A percentile compares a stretch with the other conserved stretches of the same genome.
Evolutionary conservation across 2,888 invertebrate genomes (phyloP).

Genomic region (Amblyjoppa fuscipennis): DNA sequence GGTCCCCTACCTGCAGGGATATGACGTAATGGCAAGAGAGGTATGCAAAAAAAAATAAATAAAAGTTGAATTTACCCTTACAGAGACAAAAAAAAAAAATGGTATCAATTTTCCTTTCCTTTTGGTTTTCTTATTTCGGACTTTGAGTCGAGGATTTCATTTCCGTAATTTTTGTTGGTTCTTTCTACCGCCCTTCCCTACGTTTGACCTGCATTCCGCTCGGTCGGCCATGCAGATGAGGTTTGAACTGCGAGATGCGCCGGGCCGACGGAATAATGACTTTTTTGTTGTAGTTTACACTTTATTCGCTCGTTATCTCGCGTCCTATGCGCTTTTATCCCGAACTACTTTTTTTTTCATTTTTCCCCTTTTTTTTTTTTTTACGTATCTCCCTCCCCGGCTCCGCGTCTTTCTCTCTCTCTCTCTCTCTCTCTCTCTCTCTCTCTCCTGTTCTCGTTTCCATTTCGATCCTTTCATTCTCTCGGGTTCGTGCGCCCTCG

Average conservation of each 20-base stretch:
- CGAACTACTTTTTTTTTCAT: slow-evolving; percentile 43
- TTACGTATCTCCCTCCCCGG: neutral
- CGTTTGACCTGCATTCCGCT: slow-evolving; percentile 66
- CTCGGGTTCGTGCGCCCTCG: slow-evolving; percentile 49
- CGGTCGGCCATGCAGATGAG: slow-evolving; percentile 12
- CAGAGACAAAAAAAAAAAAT: neutral
- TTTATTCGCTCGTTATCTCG: slow-evolving; percentile 56
- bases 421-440: neutral
- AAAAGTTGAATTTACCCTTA: neutral
- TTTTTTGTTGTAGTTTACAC: slow-evolving; percentile 40
- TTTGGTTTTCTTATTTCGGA: slow-evolving; percentile 21
- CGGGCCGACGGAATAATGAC: neutral
- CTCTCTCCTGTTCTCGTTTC: slow-evolving; percentile 39
- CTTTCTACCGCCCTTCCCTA: slow-evolving; percentile 59
- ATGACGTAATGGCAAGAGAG: slow-evolving; percentile 87
- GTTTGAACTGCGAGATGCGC: neutral
- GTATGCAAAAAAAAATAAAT: slow-evolving; percentile 75
- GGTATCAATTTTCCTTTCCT: neutral
- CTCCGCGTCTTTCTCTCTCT: neutral
- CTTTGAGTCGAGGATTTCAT: neutral
- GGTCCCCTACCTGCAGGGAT: slow-evolving; percentile 84
- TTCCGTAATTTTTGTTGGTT: neutral
- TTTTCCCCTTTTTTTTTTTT: slow-evolving; percentile 24
- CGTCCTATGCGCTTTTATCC: slow-evolving; percentile 22
- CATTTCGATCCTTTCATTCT: slow-evolving; percentile 60